These are phyloP conservation scores for Spinibarbus caldwelli DNA, from an alignment of 2,797 vertebrate species.

Conservation along the genomic window DNA sequence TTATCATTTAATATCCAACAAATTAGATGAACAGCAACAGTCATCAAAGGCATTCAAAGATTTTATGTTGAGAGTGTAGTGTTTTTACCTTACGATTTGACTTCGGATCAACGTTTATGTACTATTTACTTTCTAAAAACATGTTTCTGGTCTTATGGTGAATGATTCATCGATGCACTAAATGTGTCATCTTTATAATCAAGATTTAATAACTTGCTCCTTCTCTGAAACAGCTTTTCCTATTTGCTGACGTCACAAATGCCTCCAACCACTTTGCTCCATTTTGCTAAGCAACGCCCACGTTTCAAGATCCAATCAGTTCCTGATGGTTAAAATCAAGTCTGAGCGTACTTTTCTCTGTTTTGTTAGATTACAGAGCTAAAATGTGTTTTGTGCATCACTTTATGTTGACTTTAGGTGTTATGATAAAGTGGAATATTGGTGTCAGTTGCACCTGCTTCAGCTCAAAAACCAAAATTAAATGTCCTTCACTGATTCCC, in stretches of 20 bases:
- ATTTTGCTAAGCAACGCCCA: not conserved
- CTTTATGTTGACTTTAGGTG: not conserved
- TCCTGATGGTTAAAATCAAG: not conserved
- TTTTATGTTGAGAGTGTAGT: not conserved
- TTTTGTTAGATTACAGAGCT: not conserved
- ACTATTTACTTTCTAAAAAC: not conserved
- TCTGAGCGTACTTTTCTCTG: not conserved
- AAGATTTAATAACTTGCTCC: not conserved
- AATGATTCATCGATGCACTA: not conserved
- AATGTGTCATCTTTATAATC: not conserved
- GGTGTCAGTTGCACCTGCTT: slow-evolving; percentile 19
- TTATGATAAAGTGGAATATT: not conserved
- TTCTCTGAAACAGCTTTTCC: not conserved
- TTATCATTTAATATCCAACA: not conserved
- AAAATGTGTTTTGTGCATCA: not conserved
- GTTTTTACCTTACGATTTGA: not conserved
- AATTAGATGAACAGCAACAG: not conserved
- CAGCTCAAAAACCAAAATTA: not conserved
- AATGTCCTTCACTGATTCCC: not conserved
- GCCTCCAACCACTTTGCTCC: not conserved
- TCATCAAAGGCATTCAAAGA: not conserved
- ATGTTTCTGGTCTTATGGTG: not conserved
- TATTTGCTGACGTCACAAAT: not conserved
- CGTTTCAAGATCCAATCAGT: not conserved
- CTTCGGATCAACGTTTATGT: not conserved